Percentiles rank a stretch among this genome's conserved stretches.
phyloP scores from a whole-genome alignment of 2,113 vertebrate genomes.

The Furnarius figulus region DNA sequence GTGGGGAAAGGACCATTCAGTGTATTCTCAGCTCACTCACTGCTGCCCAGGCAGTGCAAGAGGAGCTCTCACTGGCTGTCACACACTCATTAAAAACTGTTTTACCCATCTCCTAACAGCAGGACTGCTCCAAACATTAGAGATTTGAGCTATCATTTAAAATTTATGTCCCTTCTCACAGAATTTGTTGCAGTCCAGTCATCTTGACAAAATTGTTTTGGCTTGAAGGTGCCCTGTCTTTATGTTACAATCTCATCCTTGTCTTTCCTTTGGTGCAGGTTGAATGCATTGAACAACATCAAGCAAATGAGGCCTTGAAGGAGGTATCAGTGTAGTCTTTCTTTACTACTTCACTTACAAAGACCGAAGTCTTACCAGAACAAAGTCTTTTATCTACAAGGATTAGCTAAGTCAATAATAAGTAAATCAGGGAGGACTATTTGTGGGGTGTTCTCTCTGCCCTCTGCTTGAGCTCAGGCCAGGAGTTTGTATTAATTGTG shows the following conservation, averaged over 20 bases:
- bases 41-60: background rate
- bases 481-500: background rate
- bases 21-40: background rate
- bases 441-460: background rate
- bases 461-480: background rate
- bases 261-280: constrained; percentile 47
- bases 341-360: background rate
- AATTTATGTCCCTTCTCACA: background rate
- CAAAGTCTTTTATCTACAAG: background rate
- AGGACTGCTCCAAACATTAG: background rate
- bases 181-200: background rate
- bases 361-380: background rate
- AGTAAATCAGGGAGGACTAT: background rate
- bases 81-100: fast-evolving
- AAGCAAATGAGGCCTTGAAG: constrained; percentile 59
- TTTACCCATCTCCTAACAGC: background rate
- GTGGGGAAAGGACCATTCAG: background rate
- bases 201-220: background rate
- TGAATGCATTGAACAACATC: constrained; percentile 68
- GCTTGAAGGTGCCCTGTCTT: background rate
- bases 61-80: background rate
- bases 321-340: constrained; percentile 57
- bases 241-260: background rate
- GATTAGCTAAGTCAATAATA: background rate
- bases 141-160: background rate